These are phyloP conservation scores for Caenorhabditis sp. DNA, from an alignment of 2,888 invertebrate species.

Conservation along the genomic window DNA sequence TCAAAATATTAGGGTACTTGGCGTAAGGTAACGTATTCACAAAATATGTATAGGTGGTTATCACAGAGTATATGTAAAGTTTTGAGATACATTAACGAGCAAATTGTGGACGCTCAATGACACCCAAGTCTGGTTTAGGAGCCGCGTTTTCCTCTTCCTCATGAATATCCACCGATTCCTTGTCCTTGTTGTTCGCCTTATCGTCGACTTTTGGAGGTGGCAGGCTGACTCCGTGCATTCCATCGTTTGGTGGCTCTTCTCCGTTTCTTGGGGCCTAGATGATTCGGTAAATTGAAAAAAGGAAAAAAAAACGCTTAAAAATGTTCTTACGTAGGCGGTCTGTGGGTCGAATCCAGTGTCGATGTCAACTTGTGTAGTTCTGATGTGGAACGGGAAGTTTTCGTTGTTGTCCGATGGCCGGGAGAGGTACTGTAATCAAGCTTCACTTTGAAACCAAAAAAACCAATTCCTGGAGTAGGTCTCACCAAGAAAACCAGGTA, in stretches of 20 bases:
- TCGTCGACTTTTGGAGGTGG: too few relatives aligned
- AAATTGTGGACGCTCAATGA: slow-evolving; percentile 43
- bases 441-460: too few relatives aligned
- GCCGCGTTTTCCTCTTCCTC: background rate
- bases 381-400: slow-evolving; percentile 93
- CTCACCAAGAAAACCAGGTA: slow-evolving; percentile 88
- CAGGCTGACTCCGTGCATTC: slow-evolving; percentile 47
- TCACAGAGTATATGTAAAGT: too few relatives aligned
- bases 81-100: too few relatives aligned
- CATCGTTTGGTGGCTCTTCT: slow-evolving; percentile 19
- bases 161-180: background rate
- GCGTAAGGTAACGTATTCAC: too few relatives aligned
- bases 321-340: slow-evolving; percentile 65
- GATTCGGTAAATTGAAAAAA: background rate
- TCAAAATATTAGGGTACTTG: too few relatives aligned
- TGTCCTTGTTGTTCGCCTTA: background rate
- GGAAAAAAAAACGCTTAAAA: too few relatives aligned
- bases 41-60: too few relatives aligned
- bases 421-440: slow-evolving; percentile 88
- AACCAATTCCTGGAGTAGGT: too few relatives aligned
- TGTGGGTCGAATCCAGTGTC: slow-evolving; percentile 67
- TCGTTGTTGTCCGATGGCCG: slow-evolving; percentile 92
- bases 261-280: slow-evolving; percentile 24
- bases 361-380: slow-evolving; percentile 88
- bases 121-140: too few relatives aligned